Conservation (phyloP, 2,888 invertebrate genomes). For the Galeopsomyia nigrocyanea region DNA sequence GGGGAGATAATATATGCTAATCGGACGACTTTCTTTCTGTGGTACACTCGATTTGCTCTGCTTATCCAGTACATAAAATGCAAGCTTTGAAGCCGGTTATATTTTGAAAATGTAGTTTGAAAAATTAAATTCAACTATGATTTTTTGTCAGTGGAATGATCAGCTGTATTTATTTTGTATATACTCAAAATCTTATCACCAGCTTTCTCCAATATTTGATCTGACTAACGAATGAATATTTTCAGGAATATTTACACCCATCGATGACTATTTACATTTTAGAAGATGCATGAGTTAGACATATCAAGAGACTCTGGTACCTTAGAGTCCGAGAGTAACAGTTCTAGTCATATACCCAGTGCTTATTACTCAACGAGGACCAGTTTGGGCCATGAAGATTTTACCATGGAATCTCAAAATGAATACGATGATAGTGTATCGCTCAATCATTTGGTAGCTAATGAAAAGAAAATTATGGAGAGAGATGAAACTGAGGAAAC, state of each 20-base stretch:
- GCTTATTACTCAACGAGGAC: constrained; percentile 41
- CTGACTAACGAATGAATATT: neutral
- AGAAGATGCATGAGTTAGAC: constrained; percentile 26
- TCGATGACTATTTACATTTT: constrained; percentile 5
- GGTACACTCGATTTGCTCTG: no score
- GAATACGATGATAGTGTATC: constrained; percentile 32
- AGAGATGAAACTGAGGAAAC: constrained; percentile 55
- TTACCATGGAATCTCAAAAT: constrained; percentile 7
- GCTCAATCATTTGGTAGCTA: constrained; percentile 11
- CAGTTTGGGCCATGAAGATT: constrained; percentile 33
- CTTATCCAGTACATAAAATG: no score
- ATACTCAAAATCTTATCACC: no score
- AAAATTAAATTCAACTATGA: no score
- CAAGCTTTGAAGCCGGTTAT: no score
- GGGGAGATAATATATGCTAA: constrained; percentile 31
- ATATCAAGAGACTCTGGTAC: constrained; percentile 15
- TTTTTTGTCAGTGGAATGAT: no score
- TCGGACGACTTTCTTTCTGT: constrained; percentile 16
- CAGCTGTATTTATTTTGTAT: no score
- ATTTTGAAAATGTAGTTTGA: no score
- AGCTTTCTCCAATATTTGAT: neutral
- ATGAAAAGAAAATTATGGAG: constrained; percentile 23
- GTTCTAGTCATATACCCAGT: constrained; percentile 42
- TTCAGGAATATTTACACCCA: neutral
- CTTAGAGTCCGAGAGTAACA: constrained; percentile 25